phyloP scores from a whole-genome alignment of 1,140 invertebrate species.

The Archivesica marissinica region DNA sequence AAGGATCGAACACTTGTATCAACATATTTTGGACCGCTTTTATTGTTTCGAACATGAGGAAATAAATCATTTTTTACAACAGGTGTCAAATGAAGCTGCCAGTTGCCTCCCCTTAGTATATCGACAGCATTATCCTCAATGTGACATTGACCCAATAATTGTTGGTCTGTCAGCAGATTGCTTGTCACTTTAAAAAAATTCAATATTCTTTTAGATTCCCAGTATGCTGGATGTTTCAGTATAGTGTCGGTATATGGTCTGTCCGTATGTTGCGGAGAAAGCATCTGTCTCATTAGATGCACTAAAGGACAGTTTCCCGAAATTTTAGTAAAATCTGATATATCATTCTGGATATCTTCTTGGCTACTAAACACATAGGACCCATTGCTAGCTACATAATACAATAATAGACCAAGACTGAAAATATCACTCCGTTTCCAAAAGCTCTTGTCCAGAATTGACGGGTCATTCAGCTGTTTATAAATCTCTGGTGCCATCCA shows the following conservation, averaged over 20 bases:
- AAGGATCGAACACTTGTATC: background rate
- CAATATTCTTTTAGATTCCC: background rate
- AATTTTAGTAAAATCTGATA: background rate
- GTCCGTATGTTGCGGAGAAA: background rate
- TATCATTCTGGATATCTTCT: background rate
- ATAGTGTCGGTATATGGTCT: background rate
- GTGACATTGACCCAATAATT: background rate
- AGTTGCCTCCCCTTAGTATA: background rate
- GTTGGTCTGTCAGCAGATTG: background rate
- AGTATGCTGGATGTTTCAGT: background rate
- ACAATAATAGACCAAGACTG: background rate
- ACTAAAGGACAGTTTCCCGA: background rate
- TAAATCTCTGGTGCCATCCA: background rate
- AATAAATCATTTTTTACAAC: background rate
- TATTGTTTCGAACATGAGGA: background rate
- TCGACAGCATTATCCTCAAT: background rate
- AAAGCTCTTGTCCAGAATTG: background rate
- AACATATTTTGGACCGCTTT: background rate
- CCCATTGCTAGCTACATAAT: background rate
- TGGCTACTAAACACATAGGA: background rate
- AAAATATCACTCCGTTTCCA: background rate
- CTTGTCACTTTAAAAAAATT: background rate
- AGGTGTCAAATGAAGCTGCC: background rate
- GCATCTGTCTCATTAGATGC: background rate
- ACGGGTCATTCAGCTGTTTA: background rate